Conservation (phyloP, 2,888 invertebrate species). For the Tryphoninae sp. region DNA sequence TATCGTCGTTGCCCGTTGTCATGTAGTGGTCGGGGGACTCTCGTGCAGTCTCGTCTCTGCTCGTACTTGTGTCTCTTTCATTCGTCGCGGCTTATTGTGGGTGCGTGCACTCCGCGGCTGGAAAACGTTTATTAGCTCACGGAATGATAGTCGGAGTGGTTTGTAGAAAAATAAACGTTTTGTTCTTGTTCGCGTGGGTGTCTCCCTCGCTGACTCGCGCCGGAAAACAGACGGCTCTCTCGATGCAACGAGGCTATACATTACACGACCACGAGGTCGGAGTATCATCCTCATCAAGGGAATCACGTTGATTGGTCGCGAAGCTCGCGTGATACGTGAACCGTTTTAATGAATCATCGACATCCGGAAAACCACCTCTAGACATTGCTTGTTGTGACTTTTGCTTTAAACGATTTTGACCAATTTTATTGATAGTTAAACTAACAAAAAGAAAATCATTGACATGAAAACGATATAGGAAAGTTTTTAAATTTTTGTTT, state of each 20-base stretch:
- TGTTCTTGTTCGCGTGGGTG: conserved; percentile 48
- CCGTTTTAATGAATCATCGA: background rate
- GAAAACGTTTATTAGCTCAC: conserved; percentile 68
- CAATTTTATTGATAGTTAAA: no score
- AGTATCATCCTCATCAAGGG: conserved; percentile 18
- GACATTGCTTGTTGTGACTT: no score
- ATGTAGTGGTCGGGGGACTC: conserved; percentile 32
- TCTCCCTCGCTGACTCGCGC: conserved; percentile 33
- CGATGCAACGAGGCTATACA: conserved; percentile 34
- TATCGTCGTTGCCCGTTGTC: conserved; percentile 42
- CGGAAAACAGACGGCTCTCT: conserved; percentile 45
- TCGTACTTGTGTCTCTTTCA: conserved; percentile 23
- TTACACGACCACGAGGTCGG: conserved; percentile 29
- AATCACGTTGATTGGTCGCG: conserved; percentile 35
- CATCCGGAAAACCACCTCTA: no score
- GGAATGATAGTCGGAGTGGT: conserved; percentile 71
- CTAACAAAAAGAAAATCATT: no score
- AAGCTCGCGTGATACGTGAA: conserved; percentile 16
- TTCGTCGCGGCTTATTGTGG: conserved; percentile 56
- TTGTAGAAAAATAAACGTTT: conserved; percentile 54
- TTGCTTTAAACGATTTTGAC: no score
- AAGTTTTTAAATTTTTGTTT: no score
- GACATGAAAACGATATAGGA: no score
- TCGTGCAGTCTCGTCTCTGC: conserved; percentile 6
- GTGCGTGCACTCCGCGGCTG: conserved; percentile 49